phyloP scores from a whole-genome alignment of 2,888 invertebrate genomes.

The Hypena proboscidalis region DNA sequence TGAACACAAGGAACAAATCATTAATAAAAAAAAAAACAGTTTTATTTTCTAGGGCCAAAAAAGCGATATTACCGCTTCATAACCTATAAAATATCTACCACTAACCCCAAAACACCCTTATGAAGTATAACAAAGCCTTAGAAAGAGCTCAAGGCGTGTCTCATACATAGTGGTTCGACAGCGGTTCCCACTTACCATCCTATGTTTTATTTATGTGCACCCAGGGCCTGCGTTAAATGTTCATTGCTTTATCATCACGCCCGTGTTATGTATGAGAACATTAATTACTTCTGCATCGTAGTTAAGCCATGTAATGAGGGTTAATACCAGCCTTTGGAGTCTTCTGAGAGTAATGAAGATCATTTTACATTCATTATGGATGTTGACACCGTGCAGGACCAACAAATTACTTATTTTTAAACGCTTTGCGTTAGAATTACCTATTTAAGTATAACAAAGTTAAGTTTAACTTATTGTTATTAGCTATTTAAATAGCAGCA shows the following conservation, averaged over 20 bases:
- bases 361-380: no score
- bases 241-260: constrained; percentile 63
- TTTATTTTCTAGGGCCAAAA: no score
- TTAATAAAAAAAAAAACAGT: no score
- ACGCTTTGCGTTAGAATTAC: no score
- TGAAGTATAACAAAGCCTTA: constrained; percentile 27
- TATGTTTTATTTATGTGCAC: constrained; percentile 73
- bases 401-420: no score
- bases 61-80: background rate
- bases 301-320: constrained; percentile 17
- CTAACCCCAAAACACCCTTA: background rate
- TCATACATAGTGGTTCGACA: constrained; percentile 58
- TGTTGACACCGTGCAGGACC: no score
- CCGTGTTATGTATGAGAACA: constrained; percentile 38
- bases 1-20: no score
- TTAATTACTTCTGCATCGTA: constrained; percentile 33
- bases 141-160: constrained; percentile 40
- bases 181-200: constrained; percentile 68
- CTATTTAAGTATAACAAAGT: no score
- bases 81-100: background rate
- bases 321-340: no score
- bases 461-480: no score
- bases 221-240: constrained; percentile 66
- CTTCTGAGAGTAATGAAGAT: no score
- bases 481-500: no score